A percentile compares a stretch with the other conserved stretches of the same genome.
These are phyloP conservation scores for Pyrrhia umbra DNA, from an alignment of 2,888 invertebrate species.

Conservation along the genomic window DNA sequence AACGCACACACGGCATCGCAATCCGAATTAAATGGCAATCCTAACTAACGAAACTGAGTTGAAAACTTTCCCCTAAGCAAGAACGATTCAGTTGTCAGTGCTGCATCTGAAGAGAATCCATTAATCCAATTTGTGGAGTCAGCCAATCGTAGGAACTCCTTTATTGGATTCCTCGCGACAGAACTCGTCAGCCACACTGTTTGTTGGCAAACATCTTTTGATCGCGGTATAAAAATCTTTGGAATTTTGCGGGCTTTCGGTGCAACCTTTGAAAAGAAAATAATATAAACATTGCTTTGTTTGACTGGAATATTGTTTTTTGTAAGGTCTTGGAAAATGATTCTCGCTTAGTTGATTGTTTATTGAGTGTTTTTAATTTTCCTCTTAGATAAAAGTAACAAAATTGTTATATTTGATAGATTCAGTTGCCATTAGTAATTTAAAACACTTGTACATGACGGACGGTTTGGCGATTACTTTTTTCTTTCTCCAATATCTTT, in stretches of 20 bases:
- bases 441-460: no score
- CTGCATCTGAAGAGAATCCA: slow-evolving; percentile 70
- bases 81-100: slow-evolving; percentile 61
- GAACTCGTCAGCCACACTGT: slow-evolving; percentile 57
- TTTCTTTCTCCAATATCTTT: no score
- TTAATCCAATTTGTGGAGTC: slow-evolving; percentile 76
- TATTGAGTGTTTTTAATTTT: no score
- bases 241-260: slow-evolving; percentile 23
- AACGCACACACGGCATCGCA: slow-evolving; percentile 43
- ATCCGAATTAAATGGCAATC: slow-evolving; percentile 58
- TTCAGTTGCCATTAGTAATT: no score
- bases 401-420: no score
- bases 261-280: slow-evolving; percentile 15
- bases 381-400: no score
- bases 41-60: slow-evolving; percentile 53
- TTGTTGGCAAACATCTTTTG: slow-evolving; percentile 61
- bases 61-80: slow-evolving; percentile 58
- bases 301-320: not conserved
- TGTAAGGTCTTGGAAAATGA: not conserved
- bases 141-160: slow-evolving; percentile 65
- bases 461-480: no score
- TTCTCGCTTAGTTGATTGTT: not conserved
- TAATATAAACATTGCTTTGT: slow-evolving; percentile 9
- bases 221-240: slow-evolving; percentile 45
- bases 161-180: slow-evolving; percentile 67